Conservation (phyloP, 1,140 invertebrate genomes). For the Apolygus lucorum region DNA sequence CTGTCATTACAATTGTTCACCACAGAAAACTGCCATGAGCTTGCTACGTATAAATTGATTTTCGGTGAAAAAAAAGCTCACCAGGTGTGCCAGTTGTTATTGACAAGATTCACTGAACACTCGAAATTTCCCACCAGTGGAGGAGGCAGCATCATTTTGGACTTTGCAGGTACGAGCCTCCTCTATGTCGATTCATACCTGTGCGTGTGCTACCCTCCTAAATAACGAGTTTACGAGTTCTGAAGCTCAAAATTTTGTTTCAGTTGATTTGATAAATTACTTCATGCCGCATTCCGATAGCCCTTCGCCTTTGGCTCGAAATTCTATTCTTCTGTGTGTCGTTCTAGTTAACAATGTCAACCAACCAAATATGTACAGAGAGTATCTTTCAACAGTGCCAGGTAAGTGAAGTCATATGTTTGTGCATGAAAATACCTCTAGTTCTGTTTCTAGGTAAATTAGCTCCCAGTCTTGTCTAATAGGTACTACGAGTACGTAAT, state of each 20-base stretch:
- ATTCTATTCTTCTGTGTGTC: conserved; percentile 77
- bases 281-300: conserved; percentile 49
- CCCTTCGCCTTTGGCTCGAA: conserved; percentile 64
- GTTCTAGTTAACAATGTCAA: conserved; percentile 74
- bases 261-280: conserved; percentile 75
- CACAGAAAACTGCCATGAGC: conserved; percentile 55
- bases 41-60: conserved; percentile 50
- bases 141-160: conserved; percentile 73
- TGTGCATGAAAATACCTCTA: no score
- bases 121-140: conserved; percentile 58
- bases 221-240: conserved; percentile 11
- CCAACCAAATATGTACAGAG: conserved; percentile 67
- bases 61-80: conserved; percentile 58
- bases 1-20: conserved; percentile 81
- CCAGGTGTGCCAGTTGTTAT: conserved; percentile 63
- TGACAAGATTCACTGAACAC: conserved; percentile 71
- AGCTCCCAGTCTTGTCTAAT: neutral
- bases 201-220: neutral
- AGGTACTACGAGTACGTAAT: neutral
- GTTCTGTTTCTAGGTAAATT: neutral
- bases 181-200: conserved; percentile 19
- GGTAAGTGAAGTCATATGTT: conserved; percentile 23
- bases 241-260: conserved; percentile 32
- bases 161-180: conserved; percentile 58
- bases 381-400: conserved; percentile 46